These are phyloP conservation scores for Chelonus formosanus DNA, from an alignment of 2,888 invertebrate genomes.

Conservation along the genomic window DNA sequence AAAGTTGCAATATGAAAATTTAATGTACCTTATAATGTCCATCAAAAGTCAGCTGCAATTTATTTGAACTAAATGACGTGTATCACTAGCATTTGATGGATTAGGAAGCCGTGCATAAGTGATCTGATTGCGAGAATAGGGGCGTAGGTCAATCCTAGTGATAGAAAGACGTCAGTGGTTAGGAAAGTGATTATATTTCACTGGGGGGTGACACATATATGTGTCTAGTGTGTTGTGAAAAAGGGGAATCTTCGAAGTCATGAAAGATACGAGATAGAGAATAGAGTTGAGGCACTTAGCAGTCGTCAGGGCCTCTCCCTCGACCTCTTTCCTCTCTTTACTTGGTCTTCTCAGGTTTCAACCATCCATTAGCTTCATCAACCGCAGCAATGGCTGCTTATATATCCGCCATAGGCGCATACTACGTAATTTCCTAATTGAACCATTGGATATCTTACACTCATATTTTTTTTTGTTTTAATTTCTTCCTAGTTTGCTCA, in stretches of 20 bases:
- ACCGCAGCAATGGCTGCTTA: conserved; percentile 55
- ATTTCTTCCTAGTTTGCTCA: neutral
- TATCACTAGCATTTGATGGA: conserved; percentile 37
- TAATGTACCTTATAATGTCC: no score
- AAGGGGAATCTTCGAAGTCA: conserved; percentile 17
- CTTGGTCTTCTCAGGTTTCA: conserved; percentile 59
- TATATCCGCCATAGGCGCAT: conserved; percentile 36
- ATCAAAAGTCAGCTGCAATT: conserved; percentile 8
- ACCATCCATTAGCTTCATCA: conserved; percentile 64
- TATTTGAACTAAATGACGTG: conserved; percentile 15
- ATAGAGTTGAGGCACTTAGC: conserved; percentile 56
- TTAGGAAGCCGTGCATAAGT: conserved; percentile 49
- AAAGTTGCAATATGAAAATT: no score
- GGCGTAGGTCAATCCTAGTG: conserved; percentile 15
- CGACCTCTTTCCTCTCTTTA: conserved; percentile 47
- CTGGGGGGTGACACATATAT: conserved; percentile 42
- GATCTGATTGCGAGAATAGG: conserved; percentile 44
- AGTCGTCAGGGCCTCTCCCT: conserved; percentile 61
- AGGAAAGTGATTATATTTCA: conserved; percentile 61
- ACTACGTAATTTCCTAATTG: conserved; percentile 58
- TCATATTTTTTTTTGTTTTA: conserved; percentile 22
- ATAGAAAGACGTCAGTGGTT: conserved; percentile 51
- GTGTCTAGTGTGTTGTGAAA: conserved; percentile 13
- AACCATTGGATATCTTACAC: conserved; percentile 46
- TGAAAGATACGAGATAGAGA: conserved; percentile 20